Evolutionary conservation across 2,888 invertebrate species (phyloP).

Genomic region (Mythimna impura): DNA sequence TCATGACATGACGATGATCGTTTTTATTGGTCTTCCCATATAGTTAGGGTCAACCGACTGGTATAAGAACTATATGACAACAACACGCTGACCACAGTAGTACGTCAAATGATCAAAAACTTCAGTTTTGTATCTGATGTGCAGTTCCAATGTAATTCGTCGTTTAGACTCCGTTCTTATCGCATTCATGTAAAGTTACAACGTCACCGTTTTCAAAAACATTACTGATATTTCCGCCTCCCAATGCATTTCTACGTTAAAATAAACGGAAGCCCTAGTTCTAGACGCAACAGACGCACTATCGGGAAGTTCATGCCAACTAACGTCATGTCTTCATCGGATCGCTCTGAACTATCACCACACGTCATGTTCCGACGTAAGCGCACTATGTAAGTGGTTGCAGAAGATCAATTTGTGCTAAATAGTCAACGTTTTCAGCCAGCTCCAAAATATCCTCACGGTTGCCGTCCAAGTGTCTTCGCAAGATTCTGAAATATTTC

Average conservation of each 20-base stretch:
- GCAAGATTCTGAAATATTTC: no score
- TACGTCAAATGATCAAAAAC: not conserved
- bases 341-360: slow-evolving; percentile 23
- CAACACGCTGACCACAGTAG: no score
- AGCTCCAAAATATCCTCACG: no score
- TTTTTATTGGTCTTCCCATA: no score
- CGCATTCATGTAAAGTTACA: not conserved
- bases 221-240: not conserved
- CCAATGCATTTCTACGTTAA: not conserved
- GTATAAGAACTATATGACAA: no score
- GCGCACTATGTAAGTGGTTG: not conserved
- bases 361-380: slow-evolving; percentile 29
- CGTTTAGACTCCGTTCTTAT: not conserved
- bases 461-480: no score
- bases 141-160: not conserved
- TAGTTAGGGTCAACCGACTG: no score
- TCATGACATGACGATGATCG: not conserved
- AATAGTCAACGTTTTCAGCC: no score
- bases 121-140: not conserved
- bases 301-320: slow-evolving; percentile 28
- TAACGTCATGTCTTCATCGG: slow-evolving; percentile 30
- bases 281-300: slow-evolving; percentile 19
- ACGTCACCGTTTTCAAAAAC: not conserved
- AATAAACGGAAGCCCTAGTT: slow-evolving; percentile 10
- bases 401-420: slow-evolving; percentile 31